Evolutionary conservation across 1,140 invertebrate species (phyloP), one percentile per base, ranked within the genome.

Genomic region (Anoplolepis gracilipes): DNA sequence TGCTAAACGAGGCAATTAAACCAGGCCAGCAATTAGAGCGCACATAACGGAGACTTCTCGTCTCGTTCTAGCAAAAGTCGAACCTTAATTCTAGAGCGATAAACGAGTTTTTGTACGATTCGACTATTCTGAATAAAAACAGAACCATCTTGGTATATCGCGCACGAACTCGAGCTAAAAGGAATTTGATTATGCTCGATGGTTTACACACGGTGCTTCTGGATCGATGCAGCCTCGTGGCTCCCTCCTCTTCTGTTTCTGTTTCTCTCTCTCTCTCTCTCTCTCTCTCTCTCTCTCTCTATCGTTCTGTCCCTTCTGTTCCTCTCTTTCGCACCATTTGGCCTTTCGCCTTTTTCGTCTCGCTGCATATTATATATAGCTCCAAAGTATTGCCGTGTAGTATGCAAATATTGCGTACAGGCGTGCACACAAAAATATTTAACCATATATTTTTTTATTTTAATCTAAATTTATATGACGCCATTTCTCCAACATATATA

Each of bases 151-250:
- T 81, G 85, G 53, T 76, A 81, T 75, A 82, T 69, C 65, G 78
- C 75, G 69, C 62, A 76, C 61, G 65, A 85, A 84, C 85, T 88
- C 77, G 64, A 62, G 86, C 84, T 90, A 87, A 90, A 90, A 90
- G 88, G 88, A 90, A 90, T 90, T 90, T 90, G 89, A 90, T 90
- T 90, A 90, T 90, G 89, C 86, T 90, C 78, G 86, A 84, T 90
- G 88, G 88, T 90, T 90, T 90, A 90, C 89, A 90, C 89, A 90
- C 89, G 82, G 88, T 87, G 88, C 85, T 90, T 90, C 88, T 87
- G 88, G 88, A 90, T 90, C 89, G 89, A 90, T 90, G 88, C 86
- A 90, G 89, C 88, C 73, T 65, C 53, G 42, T 55, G 75, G 59
- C 79, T 72, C 85, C 84, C 76, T 59, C 57, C 79, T 70, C 79